Conservation (phyloP, 2,113 vertebrate genomes). For the Myiagra hebetior region DNA sequence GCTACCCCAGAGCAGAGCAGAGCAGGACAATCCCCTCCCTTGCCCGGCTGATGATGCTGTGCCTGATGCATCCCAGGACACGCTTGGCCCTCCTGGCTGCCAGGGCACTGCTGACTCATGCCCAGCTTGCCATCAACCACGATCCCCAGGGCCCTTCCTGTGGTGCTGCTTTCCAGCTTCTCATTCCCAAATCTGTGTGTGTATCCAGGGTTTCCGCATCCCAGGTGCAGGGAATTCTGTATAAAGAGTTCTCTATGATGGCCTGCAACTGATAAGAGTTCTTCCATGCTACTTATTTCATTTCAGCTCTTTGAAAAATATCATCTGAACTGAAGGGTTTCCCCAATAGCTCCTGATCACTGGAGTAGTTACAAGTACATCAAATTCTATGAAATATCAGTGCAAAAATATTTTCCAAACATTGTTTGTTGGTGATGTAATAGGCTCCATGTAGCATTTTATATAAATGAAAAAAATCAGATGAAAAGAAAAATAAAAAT, state of each 20-base stretch:
- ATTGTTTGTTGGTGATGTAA: neutral
- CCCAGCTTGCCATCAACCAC: accelerated
- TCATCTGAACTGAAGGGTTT: neutral
- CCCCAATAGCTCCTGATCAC: neutral
- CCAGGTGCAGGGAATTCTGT: neutral
- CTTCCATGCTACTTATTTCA: neutral
- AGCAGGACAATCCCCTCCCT: neutral
- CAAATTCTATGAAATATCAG: neutral
- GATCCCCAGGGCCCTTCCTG: neutral
- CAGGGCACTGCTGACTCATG: neutral
- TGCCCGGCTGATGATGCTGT: accelerated
- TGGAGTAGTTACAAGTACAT: neutral
- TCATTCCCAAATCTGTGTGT: neutral
- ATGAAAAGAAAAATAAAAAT: neutral
- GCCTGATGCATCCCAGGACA: neutral
- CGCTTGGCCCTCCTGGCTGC: accelerated
- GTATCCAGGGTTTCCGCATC: neutral
- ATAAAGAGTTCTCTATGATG: neutral
- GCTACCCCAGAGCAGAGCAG: accelerated
- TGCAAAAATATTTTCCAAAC: neutral
- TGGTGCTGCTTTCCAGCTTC: neutral
- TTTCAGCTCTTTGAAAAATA: neutral
- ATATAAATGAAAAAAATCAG: neutral
- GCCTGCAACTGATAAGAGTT: neutral
- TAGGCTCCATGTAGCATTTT: neutral